Evolutionary conservation across 2,113 vertebrate species (phyloP).

Genomic region (Mohoua ochrocephala): DNA sequence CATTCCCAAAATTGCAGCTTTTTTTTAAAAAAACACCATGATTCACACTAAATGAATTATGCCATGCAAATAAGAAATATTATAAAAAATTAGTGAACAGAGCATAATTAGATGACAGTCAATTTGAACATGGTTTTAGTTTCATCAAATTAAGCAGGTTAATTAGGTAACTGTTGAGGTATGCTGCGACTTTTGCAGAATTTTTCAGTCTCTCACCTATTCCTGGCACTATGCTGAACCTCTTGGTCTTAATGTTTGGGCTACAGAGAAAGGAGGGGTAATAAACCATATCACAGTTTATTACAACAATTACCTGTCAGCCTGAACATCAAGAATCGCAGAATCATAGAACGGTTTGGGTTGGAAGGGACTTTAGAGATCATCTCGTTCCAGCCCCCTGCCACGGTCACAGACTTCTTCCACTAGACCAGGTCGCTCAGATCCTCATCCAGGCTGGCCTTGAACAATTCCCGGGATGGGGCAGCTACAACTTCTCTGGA

Average conservation of each 20-base stretch:
- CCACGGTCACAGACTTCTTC: not conserved
- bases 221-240: not conserved
- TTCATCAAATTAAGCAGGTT: not conserved
- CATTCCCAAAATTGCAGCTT: not conserved
- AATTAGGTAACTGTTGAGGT: not conserved
- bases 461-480: not conserved
- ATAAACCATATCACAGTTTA: not conserved
- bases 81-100: not conserved
- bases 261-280: not conserved
- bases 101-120: not conserved
- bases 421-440: not conserved
- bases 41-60: not conserved
- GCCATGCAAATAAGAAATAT: not conserved
- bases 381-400: not conserved
- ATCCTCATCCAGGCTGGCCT: not conserved
- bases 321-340: not conserved
- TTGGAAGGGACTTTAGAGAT: not conserved
- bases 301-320: not conserved
- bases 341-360: not conserved
- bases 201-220: not conserved
- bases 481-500: not conserved
- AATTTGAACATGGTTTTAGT: not conserved
- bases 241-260: not conserved
- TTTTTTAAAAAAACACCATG: not conserved
- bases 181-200: not conserved